These are phyloP conservation scores for Campylomormyrus numenius DNA, from an alignment of 2,113 vertebrate species.

Conservation along the genomic window DNA sequence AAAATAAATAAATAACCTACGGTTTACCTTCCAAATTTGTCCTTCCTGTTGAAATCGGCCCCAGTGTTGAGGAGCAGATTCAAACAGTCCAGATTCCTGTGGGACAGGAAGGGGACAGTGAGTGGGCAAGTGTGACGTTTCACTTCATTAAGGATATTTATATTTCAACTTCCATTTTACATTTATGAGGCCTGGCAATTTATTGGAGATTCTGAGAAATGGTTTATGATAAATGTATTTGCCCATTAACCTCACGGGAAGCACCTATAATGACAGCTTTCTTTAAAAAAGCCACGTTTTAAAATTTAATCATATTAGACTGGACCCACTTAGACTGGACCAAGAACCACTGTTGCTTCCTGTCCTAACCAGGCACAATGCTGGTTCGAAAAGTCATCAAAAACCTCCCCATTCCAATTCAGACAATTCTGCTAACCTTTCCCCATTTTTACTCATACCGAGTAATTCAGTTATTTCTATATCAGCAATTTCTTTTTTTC, in stretches of 20 bases:
- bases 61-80: constrained; percentile 94
- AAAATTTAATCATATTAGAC: not conserved
- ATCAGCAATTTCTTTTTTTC: not conserved
- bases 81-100: constrained; percentile 95
- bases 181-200: not conserved
- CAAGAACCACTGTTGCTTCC: not conserved
- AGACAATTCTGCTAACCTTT: not conserved
- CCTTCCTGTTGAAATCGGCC: constrained; percentile 95
- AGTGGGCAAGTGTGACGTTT: not conserved
- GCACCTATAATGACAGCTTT: not conserved
- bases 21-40: constrained; percentile 90
- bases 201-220: not conserved
- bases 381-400: not conserved
- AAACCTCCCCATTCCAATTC: not conserved
- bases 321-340: not conserved
- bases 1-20: not conserved
- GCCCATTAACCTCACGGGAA: not conserved
- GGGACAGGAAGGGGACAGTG: not conserved
- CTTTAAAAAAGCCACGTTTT: not conserved
- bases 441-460: not conserved
- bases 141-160: not conserved
- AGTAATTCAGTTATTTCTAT: not conserved
- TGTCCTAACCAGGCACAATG: not conserved
- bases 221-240: not conserved
- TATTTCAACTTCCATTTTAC: not conserved